A percentile compares a stretch with the other conserved stretches of the same genome.
Evolutionary conservation across 2,113 vertebrate species (phyloP).

Genomic region (Apistogramma diplotaenia): DNA sequence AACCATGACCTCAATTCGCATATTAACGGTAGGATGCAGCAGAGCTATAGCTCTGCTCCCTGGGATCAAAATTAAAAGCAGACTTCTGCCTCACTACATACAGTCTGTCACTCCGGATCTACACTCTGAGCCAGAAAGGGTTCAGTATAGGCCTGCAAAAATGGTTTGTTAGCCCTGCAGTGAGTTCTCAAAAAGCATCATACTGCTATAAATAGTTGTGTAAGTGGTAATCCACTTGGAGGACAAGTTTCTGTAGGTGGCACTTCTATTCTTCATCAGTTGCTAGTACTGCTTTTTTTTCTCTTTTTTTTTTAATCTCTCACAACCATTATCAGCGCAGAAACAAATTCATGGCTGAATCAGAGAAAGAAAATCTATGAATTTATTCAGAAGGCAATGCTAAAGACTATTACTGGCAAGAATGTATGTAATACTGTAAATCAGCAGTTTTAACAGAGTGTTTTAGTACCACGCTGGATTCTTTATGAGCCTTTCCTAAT

Average conservation of each 20-base stretch:
- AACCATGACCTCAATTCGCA: conserved; percentile 33
- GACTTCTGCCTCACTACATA: conserved; percentile 38
- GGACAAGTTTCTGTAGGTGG: not conserved
- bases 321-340: not conserved
- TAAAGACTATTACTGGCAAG: conserved; percentile 13
- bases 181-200: not conserved
- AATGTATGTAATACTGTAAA: conserved; percentile 26
- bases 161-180: not conserved
- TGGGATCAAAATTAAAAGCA: conserved; percentile 42
- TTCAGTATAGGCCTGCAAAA: not conserved
- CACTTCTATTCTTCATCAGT: not conserved
- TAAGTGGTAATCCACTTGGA: not conserved
- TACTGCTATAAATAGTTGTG: conserved; percentile 3
- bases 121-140: not conserved
- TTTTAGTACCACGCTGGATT: conserved; percentile 16
- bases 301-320: not conserved
- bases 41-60: conserved; percentile 7
- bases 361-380: not conserved
- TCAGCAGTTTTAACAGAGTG: conserved; percentile 40
- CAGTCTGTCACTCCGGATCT: conserved; percentile 29
- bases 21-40: conserved; percentile 26
- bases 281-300: not conserved
- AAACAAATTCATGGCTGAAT: not conserved
- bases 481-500: conserved; percentile 47
- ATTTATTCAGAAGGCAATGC: conserved; percentile 37